Evolutionary conservation across 53 echinoderm and acorn worm genomes (phyloP).

Genomic region (Actinopyga echinites): DNA sequence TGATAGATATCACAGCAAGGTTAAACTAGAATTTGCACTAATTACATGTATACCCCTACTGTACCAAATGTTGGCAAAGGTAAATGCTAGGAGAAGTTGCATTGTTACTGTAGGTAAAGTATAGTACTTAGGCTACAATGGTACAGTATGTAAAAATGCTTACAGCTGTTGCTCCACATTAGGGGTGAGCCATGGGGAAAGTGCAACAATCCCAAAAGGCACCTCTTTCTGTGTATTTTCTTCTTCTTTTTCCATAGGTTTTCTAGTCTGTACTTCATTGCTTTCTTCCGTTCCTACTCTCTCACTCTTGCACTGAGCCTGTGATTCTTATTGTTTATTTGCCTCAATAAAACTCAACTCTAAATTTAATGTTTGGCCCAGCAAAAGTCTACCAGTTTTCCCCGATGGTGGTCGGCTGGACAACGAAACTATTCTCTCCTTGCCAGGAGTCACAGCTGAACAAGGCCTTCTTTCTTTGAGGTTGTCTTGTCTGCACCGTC

Average conservation of each 20-base stretch:
- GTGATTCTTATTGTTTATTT: background rate
- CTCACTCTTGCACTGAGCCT: background rate
- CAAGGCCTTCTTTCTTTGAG: constrained; percentile 9
- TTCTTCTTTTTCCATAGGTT: background rate
- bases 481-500: background rate
- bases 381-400: constrained; percentile 16
- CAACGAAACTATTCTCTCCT: constrained; percentile 16
- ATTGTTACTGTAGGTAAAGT: no score
- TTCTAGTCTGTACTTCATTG: background rate
- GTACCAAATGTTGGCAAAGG: no score
- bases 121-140: no score
- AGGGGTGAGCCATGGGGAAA: constrained; percentile 73
- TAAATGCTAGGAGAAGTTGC: background rate
- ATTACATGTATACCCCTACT: no score
- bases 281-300: background rate
- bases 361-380: constrained; percentile 64
- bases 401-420: background rate
- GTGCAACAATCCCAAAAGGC: constrained; percentile 71
- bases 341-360: constrained; percentile 1
- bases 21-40: no score
- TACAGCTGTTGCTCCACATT: constrained; percentile 68
- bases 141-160: no score
- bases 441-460: constrained; percentile 43
- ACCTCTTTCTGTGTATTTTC: background rate
- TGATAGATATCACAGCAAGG: no score